A percentile compares a stretch with the other conserved stretches of the same genome.
phyloP scores from a whole-genome alignment of 2,113 vertebrate species.

The Stigmatopora nigra region DNA sequence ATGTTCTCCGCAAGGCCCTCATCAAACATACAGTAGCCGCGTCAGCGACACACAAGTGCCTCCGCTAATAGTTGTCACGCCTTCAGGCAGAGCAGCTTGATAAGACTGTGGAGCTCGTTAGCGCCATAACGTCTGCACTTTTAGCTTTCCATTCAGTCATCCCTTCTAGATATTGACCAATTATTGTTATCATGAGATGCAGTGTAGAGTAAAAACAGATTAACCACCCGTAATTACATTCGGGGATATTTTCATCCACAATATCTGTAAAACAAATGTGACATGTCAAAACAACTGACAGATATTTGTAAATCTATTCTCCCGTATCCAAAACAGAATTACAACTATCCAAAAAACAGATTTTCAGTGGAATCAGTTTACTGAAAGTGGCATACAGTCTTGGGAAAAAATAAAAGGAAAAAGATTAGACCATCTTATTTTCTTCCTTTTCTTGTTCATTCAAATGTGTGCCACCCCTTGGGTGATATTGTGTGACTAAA shows the following conservation, averaged over 20 bases:
- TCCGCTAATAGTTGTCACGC: conserved; percentile 42
- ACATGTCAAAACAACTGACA: neutral
- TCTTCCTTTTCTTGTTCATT: too few species aligned
- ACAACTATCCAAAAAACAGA: neutral
- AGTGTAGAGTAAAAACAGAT: too few species aligned
- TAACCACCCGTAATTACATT: too few species aligned
- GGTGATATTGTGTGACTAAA: too few species aligned
- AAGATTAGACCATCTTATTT: too few species aligned
- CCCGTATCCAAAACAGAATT: neutral
- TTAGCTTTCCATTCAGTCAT: conserved; percentile 31
- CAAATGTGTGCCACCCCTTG: too few species aligned
- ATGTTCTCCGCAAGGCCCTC: conserved; percentile 43
- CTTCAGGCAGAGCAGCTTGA: conserved; percentile 40
- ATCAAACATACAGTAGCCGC: conserved; percentile 56
- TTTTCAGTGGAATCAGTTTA: neutral
- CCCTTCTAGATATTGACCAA: conserved; percentile 19
- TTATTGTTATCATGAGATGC: conserved; percentile 2
- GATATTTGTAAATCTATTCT: neutral
- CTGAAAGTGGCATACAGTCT: neutral
- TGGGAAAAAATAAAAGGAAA: too few species aligned
- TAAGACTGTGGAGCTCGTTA: conserved; percentile 57
- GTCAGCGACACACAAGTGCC: conserved; percentile 27
- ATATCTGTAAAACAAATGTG: neutral
- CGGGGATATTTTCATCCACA: conserved; percentile 2
- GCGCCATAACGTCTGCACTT: conserved; percentile 45